Percentiles rank a stretch among this genome's conserved stretches.
These are phyloP conservation scores for Hyles lineata DNA, from an alignment of 2,888 invertebrate genomes.

Conservation along the genomic window DNA sequence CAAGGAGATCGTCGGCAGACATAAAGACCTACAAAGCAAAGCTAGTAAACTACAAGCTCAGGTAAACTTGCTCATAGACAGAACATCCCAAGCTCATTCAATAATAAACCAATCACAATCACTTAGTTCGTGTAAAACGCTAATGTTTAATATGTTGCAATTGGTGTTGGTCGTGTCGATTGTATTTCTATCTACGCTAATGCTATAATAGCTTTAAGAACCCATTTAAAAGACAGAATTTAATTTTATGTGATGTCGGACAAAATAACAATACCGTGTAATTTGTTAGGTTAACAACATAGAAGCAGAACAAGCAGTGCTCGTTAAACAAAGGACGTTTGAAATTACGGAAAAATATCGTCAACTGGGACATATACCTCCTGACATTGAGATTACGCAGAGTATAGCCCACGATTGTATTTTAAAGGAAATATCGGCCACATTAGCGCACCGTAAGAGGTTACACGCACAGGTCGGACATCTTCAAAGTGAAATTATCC, in stretches of 20 bases:
- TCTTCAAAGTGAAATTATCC: constrained; percentile 91
- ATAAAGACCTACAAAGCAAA: constrained; percentile 96
- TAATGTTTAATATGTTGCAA: constrained; percentile 3
- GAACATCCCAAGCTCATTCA: constrained; percentile 21
- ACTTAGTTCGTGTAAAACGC: neutral
- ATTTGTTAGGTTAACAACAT: constrained; percentile 83
- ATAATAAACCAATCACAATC: constrained; percentile 15
- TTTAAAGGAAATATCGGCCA: constrained; percentile 93
- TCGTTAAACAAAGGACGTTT: constrained; percentile 89
- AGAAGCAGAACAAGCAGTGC: constrained; percentile 90
- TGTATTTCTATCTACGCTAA: neutral
- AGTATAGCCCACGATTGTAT: constrained; percentile 92
- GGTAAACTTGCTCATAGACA: constrained; percentile 74
- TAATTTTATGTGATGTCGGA: neutral
- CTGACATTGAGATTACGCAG: constrained; percentile 86
- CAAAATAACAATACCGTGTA: neutral
- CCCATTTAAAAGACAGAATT: neutral
- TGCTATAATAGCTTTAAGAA: constrained; percentile 21
- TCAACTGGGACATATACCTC: constrained; percentile 81
- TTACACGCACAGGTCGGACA: constrained; percentile 91
- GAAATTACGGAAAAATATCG: constrained; percentile 90
- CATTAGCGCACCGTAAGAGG: constrained; percentile 92
- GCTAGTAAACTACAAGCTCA: constrained; percentile 94
- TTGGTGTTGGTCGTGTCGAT: constrained; percentile 1
- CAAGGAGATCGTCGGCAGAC: constrained; percentile 95